Percentiles rank a stretch among this genome's conserved stretches.
Conservation (phyloP, 2,888 invertebrate species). For the Venustoraphidia nigricollis region DNA sequence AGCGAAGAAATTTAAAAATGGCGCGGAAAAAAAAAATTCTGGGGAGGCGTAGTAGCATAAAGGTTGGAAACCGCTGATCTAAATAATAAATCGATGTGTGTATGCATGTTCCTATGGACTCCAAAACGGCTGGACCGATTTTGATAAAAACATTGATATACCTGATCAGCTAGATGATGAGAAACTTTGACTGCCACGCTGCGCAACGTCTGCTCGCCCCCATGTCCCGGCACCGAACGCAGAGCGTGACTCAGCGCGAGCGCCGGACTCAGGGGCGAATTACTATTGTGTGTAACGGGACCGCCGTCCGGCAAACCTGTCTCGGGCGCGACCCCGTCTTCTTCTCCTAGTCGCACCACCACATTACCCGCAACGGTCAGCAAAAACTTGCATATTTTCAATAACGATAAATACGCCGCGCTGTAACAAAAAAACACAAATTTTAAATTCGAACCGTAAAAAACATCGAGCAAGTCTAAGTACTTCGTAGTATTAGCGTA, state of each 20-base stretch:
- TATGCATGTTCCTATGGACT: no score
- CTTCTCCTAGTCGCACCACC: constrained; percentile 36
- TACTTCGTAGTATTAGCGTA: no score
- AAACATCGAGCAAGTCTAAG: background rate
- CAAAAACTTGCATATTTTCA: constrained; percentile 78
- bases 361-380: constrained; percentile 76
- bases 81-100: no score
- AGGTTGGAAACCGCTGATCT: no score
- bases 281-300: constrained; percentile 18
- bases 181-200: constrained; percentile 73
- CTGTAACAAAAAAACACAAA: constrained; percentile 26
- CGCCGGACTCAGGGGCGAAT: constrained; percentile 27
- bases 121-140: no score
- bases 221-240: constrained; percentile 67
- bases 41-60: no score
- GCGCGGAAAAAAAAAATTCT: no score
- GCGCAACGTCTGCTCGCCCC: constrained; percentile 58
- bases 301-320: constrained; percentile 24
- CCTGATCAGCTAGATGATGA: constrained; percentile 54
- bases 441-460: background rate
- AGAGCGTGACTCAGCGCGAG: constrained; percentile 63
- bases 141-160: background rate
- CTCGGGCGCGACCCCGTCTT: constrained; percentile 26
- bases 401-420: constrained; percentile 73
- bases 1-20: no score